These are phyloP conservation scores for Julus scanicus DNA, from an alignment of 2,888 invertebrate genomes.

Conservation along the genomic window DNA sequence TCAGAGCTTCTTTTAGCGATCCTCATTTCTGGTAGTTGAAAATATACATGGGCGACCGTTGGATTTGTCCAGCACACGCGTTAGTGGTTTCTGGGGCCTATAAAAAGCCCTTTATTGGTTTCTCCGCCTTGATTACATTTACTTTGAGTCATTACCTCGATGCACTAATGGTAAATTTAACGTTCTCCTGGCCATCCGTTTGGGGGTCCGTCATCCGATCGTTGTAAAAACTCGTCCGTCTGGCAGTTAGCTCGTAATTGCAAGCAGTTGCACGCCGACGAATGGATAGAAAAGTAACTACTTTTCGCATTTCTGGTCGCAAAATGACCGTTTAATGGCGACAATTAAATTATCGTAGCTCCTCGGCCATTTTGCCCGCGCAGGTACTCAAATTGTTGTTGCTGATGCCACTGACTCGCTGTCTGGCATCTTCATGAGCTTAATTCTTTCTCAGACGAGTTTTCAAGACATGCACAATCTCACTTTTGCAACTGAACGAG, in stretches of 20 bases:
- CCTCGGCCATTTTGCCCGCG: background rate
- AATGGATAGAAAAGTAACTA: slow-evolving; percentile 32
- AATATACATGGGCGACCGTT: background rate
- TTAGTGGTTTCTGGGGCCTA: slow-evolving; percentile 29
- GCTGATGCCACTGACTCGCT: background rate
- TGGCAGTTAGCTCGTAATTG: slow-evolving; percentile 39
- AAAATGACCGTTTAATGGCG: slow-evolving; percentile 39
- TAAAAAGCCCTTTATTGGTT: slow-evolving; percentile 31
- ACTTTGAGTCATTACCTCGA: slow-evolving; percentile 29
- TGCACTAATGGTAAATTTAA: slow-evolving; percentile 25
- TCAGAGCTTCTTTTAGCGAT: background rate
- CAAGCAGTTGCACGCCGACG: slow-evolving; percentile 8
- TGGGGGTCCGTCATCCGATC: background rate
- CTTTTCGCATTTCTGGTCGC: slow-evolving; percentile 38
- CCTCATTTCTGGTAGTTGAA: background rate
- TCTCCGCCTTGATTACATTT: slow-evolving; percentile 39
- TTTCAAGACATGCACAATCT: too few relatives aligned
- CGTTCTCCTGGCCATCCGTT: slow-evolving; percentile 26
- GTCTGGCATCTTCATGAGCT: too few relatives aligned
- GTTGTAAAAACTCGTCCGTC: slow-evolving; percentile 21
- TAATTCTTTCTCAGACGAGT: background rate
- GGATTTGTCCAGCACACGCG: background rate
- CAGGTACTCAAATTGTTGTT: background rate
- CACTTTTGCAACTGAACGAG: too few relatives aligned
- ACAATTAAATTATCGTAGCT: slow-evolving; percentile 26